Evolutionary conservation across 2,113 vertebrate genomes (phyloP).

Genomic region (Rhadina sibilatrix): DNA sequence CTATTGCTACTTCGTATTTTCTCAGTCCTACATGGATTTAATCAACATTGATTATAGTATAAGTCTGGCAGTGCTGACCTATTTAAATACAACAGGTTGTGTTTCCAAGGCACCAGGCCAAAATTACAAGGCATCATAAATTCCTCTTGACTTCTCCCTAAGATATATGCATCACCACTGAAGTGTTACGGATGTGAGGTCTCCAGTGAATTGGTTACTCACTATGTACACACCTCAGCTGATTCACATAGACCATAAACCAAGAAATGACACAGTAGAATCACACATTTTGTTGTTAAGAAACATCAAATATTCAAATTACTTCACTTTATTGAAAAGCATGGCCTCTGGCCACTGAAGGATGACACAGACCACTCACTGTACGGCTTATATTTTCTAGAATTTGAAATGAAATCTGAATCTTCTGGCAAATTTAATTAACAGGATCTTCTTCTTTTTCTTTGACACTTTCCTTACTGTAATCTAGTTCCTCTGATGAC

Average conservation of each 20-base stretch:
- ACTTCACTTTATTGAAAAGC: not conserved
- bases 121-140: not conserved
- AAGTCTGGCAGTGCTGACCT: not conserved
- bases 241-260: not conserved
- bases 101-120: not conserved
- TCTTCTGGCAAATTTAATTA: not conserved
- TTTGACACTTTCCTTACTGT: not conserved
- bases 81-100: conserved; percentile 12
- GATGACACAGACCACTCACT: accelerated
- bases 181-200: not conserved
- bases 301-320: not conserved
- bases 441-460: not conserved
- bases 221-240: not conserved
- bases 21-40: not conserved
- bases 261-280: not conserved
- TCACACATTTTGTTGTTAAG: not conserved
- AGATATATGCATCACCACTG: not conserved
- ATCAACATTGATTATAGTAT: conserved; percentile 1
- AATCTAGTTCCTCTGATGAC: not conserved
- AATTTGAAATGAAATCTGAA: not conserved
- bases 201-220: not conserved
- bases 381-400: not conserved
- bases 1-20: not conserved
- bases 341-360: not conserved
- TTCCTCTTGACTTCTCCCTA: not conserved